Percentiles rank a stretch among this genome's conserved stretches.
phyloP scores from a whole-genome alignment of 1,140 invertebrate genomes.

The Hycleus phaleratus region DNA sequence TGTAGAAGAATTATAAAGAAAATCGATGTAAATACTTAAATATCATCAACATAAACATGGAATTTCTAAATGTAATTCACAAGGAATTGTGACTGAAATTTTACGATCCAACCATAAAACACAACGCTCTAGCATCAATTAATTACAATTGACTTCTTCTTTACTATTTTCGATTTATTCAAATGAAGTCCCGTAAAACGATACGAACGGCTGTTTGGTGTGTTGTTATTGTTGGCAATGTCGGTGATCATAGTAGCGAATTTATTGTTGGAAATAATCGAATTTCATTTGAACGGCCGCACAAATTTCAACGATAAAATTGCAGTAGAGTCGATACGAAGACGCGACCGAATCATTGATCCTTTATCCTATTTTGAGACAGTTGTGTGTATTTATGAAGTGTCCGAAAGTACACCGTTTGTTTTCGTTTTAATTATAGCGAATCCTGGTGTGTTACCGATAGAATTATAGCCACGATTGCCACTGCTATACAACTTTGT shows the following conservation, averaged over 20 bases:
- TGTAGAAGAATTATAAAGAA: too few relatives aligned
- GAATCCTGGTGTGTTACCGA: background rate
- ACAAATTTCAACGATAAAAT: background rate
- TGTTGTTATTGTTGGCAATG: too few relatives aligned
- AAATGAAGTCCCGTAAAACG: too few relatives aligned
- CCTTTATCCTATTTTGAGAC: too few relatives aligned
- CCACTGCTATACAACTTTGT: background rate
- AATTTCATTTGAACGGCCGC: slow-evolving; percentile 12
- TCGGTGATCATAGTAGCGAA: background rate
- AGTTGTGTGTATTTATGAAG: too few relatives aligned
- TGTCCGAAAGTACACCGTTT: background rate
- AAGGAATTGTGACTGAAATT: slow-evolving; percentile 6
- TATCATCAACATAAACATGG: background rate
- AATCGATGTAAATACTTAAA: too few relatives aligned
- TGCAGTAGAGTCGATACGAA: background rate
- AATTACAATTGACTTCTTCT: slow-evolving; percentile 8
- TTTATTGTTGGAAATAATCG: background rate
- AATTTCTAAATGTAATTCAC: slow-evolving; percentile 8
- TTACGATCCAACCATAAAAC: slow-evolving; percentile 10
- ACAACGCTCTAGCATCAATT: slow-evolving; percentile 1
- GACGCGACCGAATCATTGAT: too few relatives aligned
- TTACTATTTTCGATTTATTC: too few relatives aligned
- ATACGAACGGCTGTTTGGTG: too few relatives aligned
- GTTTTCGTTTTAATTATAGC: background rate
- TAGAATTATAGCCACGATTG: background rate